Percentiles rank a stretch among this genome's conserved stretches.
phyloP scores from a whole-genome alignment of 2,888 invertebrate species.

The Sepiola atlantica region DNA sequence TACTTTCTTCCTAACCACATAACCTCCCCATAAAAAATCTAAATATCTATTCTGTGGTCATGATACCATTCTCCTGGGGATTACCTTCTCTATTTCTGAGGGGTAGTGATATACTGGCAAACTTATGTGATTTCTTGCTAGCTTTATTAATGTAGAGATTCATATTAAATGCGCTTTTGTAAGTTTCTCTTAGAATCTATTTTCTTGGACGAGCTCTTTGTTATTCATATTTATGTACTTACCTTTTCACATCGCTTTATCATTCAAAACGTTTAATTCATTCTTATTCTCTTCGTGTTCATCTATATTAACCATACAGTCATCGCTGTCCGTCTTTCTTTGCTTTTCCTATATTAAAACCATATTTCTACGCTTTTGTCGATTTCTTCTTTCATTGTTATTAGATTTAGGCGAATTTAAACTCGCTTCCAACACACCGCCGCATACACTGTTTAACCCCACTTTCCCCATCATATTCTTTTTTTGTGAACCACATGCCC shows the following conservation, averaged over 20 bases:
- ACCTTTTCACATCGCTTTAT: neutral
- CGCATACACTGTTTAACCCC: neutral
- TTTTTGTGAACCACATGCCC: neutral
- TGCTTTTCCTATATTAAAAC: neutral
- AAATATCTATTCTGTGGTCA: too few species aligned
- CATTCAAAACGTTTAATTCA: neutral
- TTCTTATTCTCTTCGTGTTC: neutral
- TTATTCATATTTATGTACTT: neutral
- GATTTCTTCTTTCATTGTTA: neutral
- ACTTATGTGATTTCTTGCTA: too few species aligned
- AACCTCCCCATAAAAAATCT: too few species aligned
- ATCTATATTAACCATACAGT: neutral
- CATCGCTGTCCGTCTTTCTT: neutral
- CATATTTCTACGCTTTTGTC: neutral
- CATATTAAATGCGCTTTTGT: neutral
- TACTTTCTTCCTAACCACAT: too few species aligned
- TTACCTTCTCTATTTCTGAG: too few species aligned
- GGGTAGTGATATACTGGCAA: too few species aligned
- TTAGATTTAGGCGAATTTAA: neutral
- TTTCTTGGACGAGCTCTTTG: neutral
- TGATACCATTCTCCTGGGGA: too few species aligned
- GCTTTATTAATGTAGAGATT: too few species aligned
- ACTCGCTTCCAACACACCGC: neutral
- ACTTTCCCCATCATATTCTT: neutral
- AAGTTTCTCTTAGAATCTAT: neutral